Evolutionary conservation across 2,113 vertebrate genomes (phyloP).

Genomic region (Daboia siamensis): DNA sequence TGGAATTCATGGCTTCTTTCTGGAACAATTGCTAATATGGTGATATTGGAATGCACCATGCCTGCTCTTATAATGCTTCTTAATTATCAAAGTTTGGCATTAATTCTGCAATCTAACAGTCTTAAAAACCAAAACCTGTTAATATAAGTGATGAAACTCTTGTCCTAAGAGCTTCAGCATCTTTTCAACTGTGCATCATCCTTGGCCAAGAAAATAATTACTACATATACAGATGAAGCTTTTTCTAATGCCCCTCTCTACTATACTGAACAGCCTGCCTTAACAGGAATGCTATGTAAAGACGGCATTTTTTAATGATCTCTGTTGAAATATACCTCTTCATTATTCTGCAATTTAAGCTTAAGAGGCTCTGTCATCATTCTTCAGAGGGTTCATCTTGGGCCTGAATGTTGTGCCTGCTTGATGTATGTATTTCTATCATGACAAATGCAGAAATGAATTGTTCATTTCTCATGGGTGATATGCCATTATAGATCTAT

Average conservation of each 20-base stretch:
- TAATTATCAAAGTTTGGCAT: not conserved
- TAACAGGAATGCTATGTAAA: not conserved
- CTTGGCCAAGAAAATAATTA: not conserved
- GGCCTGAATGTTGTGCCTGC: not conserved
- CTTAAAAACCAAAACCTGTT: not conserved
- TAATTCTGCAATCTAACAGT: not conserved
- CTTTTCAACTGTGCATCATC: not conserved
- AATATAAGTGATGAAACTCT: slow-evolving; percentile 1
- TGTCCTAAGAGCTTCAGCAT: not conserved
- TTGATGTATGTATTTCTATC: not conserved
- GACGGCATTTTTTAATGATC: slow-evolving; percentile 8
- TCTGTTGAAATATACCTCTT: not conserved
- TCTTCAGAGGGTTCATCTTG: not conserved
- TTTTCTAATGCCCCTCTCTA: not conserved
- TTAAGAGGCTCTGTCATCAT: not conserved
- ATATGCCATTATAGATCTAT: not conserved
- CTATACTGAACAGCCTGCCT: not conserved
- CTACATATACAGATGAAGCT: not conserved
- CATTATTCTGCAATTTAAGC: not conserved
- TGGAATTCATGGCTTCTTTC: not conserved
- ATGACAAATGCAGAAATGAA: not conserved
- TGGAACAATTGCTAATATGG: not conserved
- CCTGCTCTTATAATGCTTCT: not conserved
- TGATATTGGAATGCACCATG: not conserved
- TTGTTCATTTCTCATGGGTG: not conserved